Conservation (phyloP, 2,888 invertebrate species). For the Branchipolynoe longqiensis region DNA sequence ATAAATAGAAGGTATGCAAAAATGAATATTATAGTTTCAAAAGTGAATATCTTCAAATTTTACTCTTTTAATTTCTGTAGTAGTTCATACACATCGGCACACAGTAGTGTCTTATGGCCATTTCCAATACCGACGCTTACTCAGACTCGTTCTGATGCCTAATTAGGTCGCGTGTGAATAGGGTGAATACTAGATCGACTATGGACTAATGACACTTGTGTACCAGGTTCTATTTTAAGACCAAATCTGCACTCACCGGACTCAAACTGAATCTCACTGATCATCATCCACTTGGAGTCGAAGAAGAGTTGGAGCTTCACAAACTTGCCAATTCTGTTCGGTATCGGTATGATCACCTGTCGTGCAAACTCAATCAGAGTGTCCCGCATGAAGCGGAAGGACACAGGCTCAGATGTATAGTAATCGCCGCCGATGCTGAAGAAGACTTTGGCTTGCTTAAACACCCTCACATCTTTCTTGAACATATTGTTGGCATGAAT, state of each 20-base stretch:
- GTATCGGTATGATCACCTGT: slow-evolving; percentile 91
- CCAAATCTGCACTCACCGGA: slow-evolving; percentile 88
- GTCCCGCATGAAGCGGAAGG: slow-evolving; percentile 86
- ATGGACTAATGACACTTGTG: no score
- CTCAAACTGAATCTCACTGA: slow-evolving; percentile 93
- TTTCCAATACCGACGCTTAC: no score
- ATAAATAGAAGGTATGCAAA: no score
- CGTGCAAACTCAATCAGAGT: slow-evolving; percentile 90
- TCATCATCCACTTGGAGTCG: slow-evolving; percentile 92
- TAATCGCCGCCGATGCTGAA: slow-evolving; percentile 90
- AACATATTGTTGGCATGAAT: slow-evolving; percentile 93
- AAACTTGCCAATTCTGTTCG: slow-evolving; percentile 90
- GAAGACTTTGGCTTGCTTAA: slow-evolving; percentile 88
- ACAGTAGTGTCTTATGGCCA: no score
- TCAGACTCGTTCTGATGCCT: no score
- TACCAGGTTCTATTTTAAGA: no score
- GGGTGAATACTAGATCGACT: no score
- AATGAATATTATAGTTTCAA: no score
- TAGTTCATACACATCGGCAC: no score
- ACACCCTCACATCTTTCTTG: slow-evolving; percentile 91
- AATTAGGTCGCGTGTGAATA: no score
- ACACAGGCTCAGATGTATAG: slow-evolving; percentile 90
- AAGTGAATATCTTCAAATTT: no score
- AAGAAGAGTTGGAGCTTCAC: slow-evolving; percentile 89
- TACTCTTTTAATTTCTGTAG: no score